These are phyloP conservation scores for Magallana angulata DNA, from an alignment of 1,140 invertebrate species.

Conservation along the genomic window DNA sequence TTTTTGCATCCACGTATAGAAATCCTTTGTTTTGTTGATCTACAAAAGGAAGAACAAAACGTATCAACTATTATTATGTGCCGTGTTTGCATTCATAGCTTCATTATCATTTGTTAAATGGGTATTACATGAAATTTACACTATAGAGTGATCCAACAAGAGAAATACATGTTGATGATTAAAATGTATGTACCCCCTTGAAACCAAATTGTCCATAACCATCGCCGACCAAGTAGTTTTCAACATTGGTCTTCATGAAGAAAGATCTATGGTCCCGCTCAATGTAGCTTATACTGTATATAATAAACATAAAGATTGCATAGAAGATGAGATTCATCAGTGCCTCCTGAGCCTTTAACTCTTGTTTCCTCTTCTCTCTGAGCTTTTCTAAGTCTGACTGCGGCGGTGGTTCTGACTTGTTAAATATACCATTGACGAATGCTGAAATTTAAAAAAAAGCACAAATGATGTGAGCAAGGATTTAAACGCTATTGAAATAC, in stretches of 20 bases:
- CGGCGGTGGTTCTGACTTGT: conserved; percentile 48
- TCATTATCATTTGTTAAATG: not conserved
- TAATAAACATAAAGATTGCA: conserved; percentile 51
- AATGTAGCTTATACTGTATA: conserved; percentile 58
- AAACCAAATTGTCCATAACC: conserved; percentile 47
- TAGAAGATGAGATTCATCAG: conserved; percentile 60
- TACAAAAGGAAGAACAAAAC: not conserved
- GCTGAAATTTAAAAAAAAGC: not conserved
- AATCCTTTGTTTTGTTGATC: not conserved
- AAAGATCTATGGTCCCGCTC: conserved; percentile 59
- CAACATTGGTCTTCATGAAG: conserved; percentile 52
- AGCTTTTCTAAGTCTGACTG: conserved; percentile 49
- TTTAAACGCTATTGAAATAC: no score
- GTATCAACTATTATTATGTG: no score
- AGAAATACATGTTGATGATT: not conserved
- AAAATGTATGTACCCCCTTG: conserved; percentile 40
- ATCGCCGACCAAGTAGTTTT: conserved; percentile 44
- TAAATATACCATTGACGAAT: conserved; percentile 51
- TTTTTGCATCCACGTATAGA: conserved; percentile 51
- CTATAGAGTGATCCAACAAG: not conserved
- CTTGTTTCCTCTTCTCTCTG: conserved; percentile 36
- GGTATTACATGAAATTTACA: no score
- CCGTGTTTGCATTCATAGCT: no score
- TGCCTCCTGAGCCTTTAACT: conserved; percentile 51
- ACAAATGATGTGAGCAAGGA: no score